Evolutionary conservation across 2,113 vertebrate species (phyloP).

Genomic region (Hemicordylus capensis): DNA sequence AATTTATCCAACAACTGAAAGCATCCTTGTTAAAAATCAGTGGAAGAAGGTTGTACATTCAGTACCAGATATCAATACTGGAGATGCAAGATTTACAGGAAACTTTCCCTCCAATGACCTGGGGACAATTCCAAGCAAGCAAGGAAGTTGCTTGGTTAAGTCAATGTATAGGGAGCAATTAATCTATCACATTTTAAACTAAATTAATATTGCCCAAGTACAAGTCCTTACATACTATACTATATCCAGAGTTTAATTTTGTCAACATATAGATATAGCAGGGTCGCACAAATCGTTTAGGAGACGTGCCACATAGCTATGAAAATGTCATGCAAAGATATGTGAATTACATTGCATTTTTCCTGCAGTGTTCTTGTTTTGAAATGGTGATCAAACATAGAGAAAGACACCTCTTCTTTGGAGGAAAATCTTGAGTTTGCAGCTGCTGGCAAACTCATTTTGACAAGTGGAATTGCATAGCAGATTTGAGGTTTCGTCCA

Average conservation of each 20-base stretch:
- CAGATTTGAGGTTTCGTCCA: not conserved
- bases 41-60: constrained; percentile 28
- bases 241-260: not conserved
- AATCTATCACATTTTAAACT: not conserved
- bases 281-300: not conserved
- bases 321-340: not conserved
- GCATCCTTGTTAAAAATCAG: constrained; percentile 30
- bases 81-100: not conserved
- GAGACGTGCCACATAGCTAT: not conserved
- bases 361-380: not conserved
- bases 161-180: not conserved
- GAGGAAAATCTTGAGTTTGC: not conserved
- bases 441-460: not conserved
- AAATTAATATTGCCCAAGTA: not conserved
- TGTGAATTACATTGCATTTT: not conserved
- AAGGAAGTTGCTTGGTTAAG: not conserved
- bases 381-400: not conserved
- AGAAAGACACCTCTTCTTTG: not conserved
- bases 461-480: not conserved
- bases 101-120: not conserved
- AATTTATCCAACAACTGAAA: constrained; percentile 10
- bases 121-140: not conserved
- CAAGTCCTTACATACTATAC: not conserved
- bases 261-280: not conserved
- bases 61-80: constrained; percentile 8